Evolutionary conservation across 2,888 invertebrate genomes (phyloP), one percentile per base, ranked within the genome.

Genomic region (Xylota segnis): DNA sequence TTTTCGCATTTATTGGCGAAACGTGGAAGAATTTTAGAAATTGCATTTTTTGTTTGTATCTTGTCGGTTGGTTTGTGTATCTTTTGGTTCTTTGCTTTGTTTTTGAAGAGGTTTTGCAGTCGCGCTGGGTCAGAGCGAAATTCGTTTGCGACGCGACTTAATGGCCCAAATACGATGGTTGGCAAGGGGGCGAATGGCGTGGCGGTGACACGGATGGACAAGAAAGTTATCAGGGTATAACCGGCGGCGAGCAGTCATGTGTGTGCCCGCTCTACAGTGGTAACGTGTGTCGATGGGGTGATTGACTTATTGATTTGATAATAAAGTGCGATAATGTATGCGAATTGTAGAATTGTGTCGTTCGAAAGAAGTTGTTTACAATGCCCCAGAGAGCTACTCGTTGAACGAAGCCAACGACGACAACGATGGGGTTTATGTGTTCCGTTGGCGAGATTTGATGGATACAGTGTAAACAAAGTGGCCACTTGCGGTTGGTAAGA

Each of bases 11-110:
- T 77, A 83, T 68, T 68, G 72, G 63, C 72, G 56, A 74, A 83
- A 78, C 78, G 83, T 83, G 83, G 27, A 68, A 45, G 83, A 83
- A 83, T 83, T 83, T 83, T 68, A 74, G 78, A 83, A 83, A 83
- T 77, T 77, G 59, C 63, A 56, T 56, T 54, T 0, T n/a, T 1
- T 61, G 2, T 0, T 40, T 61, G 18, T 71, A 18, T 58, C 23
- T 23, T 75, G 56, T 56, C 7, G 14, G 56, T 16, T 5, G 7
- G 7, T 14, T 40, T 40, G 71, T 40, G 71, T 58, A 14, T 37
- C 59, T 43, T 40, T 54, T 14, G 50, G 1, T 45, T 43, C 9
- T 45, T 12, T 18, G 16, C 40, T 56, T 52, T 58, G 56, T 59
- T 47, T 71, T 5, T 59, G 47, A 58, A 37, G 37, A 58, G 32